Percentiles rank a stretch among this genome's conserved stretches.
Evolutionary conservation across 1,140 invertebrate genomes (phyloP).

Genomic region (Heliconius nattereri): DNA sequence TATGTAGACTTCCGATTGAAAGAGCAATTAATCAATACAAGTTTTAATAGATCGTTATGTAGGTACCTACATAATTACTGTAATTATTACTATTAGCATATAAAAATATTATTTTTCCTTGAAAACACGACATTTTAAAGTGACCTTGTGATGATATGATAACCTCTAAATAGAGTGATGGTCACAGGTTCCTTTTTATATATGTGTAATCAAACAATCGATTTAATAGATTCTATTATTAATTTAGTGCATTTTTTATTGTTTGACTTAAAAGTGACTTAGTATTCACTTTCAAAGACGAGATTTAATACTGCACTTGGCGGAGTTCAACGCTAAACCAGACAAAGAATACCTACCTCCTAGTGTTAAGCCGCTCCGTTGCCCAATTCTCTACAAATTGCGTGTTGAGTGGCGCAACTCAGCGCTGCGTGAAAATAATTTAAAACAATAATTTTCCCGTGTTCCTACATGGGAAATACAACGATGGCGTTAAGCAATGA

Average conservation of each 20-base stretch:
- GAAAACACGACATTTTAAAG: neutral
- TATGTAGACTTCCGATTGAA: neutral
- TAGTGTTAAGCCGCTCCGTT: too few species aligned
- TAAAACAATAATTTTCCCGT: too few species aligned
- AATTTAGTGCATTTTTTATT: neutral
- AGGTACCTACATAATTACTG: neutral
- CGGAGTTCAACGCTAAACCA: too few species aligned
- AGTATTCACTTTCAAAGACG: too few species aligned
- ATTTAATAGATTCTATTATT: neutral
- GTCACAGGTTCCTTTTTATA: neutral
- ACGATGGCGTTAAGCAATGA: neutral
- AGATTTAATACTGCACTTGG: too few species aligned
- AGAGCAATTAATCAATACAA: neutral
- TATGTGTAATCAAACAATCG: neutral
- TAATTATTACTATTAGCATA: neutral
- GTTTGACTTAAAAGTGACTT: too few species aligned
- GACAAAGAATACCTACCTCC: too few species aligned
- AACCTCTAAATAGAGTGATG: neutral
- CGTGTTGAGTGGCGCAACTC: too few species aligned
- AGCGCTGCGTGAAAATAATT: too few species aligned
- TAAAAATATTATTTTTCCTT: conserved; percentile 1
- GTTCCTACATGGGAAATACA: neutral
- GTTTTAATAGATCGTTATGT: conserved; percentile 1
- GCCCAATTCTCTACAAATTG: too few species aligned
- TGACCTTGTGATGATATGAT: neutral